Evolutionary conservation across 1,140 invertebrate genomes (phyloP), one percentile per base, ranked within the genome.

Genomic region (Drosophila sproati): DNA sequence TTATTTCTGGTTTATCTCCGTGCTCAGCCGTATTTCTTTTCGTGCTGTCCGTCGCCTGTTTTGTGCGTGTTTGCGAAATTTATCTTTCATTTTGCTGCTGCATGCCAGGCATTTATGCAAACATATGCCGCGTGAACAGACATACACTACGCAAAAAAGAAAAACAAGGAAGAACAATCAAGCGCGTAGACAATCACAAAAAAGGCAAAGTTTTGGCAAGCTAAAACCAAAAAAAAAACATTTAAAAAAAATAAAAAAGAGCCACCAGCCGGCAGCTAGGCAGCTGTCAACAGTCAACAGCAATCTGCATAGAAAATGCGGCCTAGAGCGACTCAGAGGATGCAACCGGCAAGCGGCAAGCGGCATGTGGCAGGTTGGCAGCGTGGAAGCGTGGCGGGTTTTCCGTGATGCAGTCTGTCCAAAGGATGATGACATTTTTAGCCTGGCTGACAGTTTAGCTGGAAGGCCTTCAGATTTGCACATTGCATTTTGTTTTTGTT

Each of bases 51-150:
- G 61, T 6, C 8, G 45, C 45, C 55, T 67, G 63, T 79, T 79
- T 35, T 43, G 55, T 66, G 62, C 70, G 73, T 83, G 72, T 78
- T 73, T 78, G 77, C 59, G 51, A 82, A 83, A 83, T 88, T 80
- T 89, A 88, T 88, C 80, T 88, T 88, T 88, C 80, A 72, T 89
- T 86, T 83, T 74, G 83, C 80, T 52, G 66, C 56, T 45, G 62
- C 52, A 43, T 82, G 74, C 57, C 55, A 71, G 64, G 59, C 72
- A 66, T 87, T 82, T 88, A 83, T 88, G 83, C 85, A 88, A 86
- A 89, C 83, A 88, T 88, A 83, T 89, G 83, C 80, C 61, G 77
- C 77, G 74, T 72, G 63, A 78, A 88, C 43, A 56, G 78, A 54
- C 67, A 66, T n/a, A 62, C 47, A 66, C 41, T 35, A 73, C 54